A percentile compares a stretch with the other conserved stretches of the same genome.
Conservation (phyloP, 2,797 vertebrate genomes). For the Arctocebus calabarensis region DNA sequence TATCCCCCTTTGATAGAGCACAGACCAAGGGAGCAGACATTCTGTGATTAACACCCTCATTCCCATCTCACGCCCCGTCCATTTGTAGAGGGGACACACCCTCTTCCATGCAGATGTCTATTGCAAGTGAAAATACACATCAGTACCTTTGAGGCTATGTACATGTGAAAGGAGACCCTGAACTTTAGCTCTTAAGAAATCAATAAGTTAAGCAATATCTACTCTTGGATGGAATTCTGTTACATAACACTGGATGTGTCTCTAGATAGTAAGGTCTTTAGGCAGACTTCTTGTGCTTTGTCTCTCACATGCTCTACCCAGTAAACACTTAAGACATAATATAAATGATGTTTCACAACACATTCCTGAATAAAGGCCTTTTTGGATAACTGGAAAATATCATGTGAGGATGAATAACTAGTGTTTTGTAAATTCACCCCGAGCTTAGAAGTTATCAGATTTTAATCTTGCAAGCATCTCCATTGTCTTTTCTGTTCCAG, state of each 20-base stretch:
- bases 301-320: not conserved
- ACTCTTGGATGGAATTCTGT: conserved; percentile 25
- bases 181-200: conserved; percentile 26
- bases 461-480: conserved; percentile 23
- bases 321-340: conserved; percentile 62
- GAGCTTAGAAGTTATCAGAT: conserved; percentile 40
- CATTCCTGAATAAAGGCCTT: conserved; percentile 68
- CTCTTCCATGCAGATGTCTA: not conserved
- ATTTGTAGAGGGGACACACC: not conserved
- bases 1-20: not conserved
- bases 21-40: not conserved
- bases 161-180: not conserved
- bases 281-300: not conserved
- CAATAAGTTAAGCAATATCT: conserved; percentile 60
- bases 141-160: not conserved
- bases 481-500: conserved; percentile 37
- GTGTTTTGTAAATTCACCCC: conserved; percentile 58
- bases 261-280: conserved; percentile 23
- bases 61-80: not conserved
- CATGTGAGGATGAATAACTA: not conserved
- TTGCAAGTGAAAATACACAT: conserved; percentile 5
- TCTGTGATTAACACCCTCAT: not conserved
- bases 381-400: conserved; percentile 70
- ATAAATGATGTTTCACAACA: conserved; percentile 72
- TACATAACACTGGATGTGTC: conserved; percentile 46